Conservation (phyloP, 2,888 invertebrate species). For the Muscina levida region DNA sequence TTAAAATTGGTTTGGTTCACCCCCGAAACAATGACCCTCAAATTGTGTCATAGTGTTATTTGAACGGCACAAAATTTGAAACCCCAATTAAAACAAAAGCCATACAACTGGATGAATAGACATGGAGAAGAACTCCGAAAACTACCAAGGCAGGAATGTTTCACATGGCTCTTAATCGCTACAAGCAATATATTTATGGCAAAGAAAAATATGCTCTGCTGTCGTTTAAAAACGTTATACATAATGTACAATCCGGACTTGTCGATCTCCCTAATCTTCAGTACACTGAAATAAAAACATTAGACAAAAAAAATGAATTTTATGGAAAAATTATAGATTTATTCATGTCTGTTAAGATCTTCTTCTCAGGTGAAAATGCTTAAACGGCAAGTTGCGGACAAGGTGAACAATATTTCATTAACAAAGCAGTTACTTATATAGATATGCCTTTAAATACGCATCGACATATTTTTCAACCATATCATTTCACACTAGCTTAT, state of each 20-base stretch:
- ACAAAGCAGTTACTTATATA: not conserved
- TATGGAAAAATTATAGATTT: slow-evolving; percentile 24
- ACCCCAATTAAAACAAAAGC: not conserved
- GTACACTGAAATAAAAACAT: not conserved
- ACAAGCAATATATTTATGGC: not conserved
- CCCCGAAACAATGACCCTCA: too few species aligned
- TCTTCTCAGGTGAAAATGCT: not conserved
- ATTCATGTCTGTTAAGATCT: not conserved
- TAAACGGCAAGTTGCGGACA: not conserved
- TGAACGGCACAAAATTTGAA: not conserved
- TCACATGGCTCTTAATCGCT: slow-evolving; percentile 1
- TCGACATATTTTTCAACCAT: not conserved
- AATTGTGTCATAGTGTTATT: too few species aligned
- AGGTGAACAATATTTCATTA: not conserved
- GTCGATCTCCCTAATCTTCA: not conserved
- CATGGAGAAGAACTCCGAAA: slow-evolving; percentile 30
- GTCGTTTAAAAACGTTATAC: not conserved
- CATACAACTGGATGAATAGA: not conserved
- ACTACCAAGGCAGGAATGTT: not conserved
- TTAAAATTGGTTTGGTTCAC: too few species aligned
- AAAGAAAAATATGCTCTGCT: not conserved
- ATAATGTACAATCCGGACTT: not conserved
- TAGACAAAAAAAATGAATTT: not conserved
- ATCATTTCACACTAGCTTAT: slow-evolving; percentile 23
- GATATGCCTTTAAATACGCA: not conserved